These are phyloP conservation scores for Habroteleia sp. DNA, from an alignment of 2,888 invertebrate species.

Conservation along the genomic window DNA sequence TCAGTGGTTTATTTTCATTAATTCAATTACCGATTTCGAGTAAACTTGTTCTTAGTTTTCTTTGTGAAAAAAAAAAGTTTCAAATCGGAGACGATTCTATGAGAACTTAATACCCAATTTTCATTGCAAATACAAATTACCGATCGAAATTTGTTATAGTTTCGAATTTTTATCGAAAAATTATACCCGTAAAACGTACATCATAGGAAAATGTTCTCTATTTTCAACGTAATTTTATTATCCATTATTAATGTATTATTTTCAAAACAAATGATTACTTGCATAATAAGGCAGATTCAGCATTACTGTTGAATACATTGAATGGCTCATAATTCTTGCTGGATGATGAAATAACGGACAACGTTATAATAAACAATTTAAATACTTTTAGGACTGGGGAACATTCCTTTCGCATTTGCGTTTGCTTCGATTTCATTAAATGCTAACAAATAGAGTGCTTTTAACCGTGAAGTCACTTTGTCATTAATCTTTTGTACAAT, in stretches of 20 bases:
- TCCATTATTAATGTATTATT: constrained; percentile 25
- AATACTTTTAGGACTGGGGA: constrained; percentile 8
- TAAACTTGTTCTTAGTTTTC: no score
- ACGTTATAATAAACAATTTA: constrained; percentile 29
- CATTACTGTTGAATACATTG: constrained; percentile 9
- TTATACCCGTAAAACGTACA: no score
- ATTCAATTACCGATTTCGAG: no score
- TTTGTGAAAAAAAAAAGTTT: no score
- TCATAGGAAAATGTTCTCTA: no score
- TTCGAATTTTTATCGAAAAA: no score
- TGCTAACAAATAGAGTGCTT: constrained; percentile 27
- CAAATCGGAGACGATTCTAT: no score
- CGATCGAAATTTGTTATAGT: no score
- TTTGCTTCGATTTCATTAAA: constrained; percentile 24
- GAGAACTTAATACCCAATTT: no score
- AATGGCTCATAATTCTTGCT: constrained; percentile 21
- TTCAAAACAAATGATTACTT: constrained; percentile 23
- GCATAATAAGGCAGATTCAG: constrained; percentile 14
- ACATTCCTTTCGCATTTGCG: constrained; percentile 7
- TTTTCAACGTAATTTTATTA: no score
- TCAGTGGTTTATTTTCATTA: no score
- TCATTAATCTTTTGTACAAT: constrained; percentile 19
- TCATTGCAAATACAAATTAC: no score
- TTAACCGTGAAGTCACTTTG: constrained; percentile 15
- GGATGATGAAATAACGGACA: not conserved